These are phyloP conservation scores for Tuberolachnus salignus DNA, from an alignment of 2,888 invertebrate species.

Conservation along the genomic window DNA sequence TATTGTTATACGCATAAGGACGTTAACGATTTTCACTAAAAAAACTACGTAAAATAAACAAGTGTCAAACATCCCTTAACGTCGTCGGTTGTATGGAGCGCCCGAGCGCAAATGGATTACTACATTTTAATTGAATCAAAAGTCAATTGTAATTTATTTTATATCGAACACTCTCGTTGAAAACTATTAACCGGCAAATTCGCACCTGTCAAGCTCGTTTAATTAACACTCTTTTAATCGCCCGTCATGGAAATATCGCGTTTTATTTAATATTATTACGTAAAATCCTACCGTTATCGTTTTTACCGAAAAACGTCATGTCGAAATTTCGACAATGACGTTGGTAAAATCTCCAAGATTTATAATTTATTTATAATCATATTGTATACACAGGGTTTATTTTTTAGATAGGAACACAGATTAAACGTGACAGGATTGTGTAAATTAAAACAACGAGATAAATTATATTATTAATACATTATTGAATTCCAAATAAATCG, in stretches of 20 bases:
- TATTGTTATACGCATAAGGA: too few relatives aligned
- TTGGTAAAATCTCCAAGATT: not conserved
- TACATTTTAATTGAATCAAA: constrained; percentile 38
- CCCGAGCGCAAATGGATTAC: constrained; percentile 26
- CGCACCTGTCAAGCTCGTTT: not conserved
- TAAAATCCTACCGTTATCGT: not conserved
- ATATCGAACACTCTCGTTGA: not conserved
- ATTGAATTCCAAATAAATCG: too few relatives aligned
- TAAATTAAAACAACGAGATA: too few relatives aligned
- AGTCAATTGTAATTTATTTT: constrained; percentile 15
- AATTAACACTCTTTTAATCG: constrained; percentile 17
- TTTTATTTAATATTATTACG: not conserved
- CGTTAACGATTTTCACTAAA: constrained; percentile 23
- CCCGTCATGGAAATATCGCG: not conserved
- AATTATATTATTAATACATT: too few relatives aligned
- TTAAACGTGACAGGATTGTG: not conserved
- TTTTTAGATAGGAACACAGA: not conserved
- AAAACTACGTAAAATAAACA: constrained; percentile 30
- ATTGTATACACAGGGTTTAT: not conserved
- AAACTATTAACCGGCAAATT: not conserved
- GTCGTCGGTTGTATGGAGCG: not conserved
- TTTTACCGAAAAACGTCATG: not conserved
- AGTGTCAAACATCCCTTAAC: not conserved
- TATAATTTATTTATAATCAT: not conserved
- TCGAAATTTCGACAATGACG: not conserved